Base-by-base conservation (phyloP, 2,888 invertebrate species). In the Tetragnatha montana region DNA sequence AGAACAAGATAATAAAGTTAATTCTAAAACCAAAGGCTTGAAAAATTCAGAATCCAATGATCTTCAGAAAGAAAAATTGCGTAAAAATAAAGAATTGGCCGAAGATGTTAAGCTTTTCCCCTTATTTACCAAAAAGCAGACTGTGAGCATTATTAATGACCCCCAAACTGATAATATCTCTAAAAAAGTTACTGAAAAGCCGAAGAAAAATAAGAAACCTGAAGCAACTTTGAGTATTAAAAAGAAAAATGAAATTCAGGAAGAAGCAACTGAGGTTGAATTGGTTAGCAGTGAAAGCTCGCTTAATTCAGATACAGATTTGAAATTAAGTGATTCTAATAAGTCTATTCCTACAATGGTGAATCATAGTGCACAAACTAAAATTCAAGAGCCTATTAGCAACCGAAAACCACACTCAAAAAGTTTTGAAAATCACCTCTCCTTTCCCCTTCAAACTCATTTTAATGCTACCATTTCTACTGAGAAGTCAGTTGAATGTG, bases 391-490 rank as follows among this genome's bases (percentile, higher is more conserved):
- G 4, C 8, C 14, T 51, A 19, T 51, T 51, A 19, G 51, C 51
- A n/a, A 21, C 7, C 50, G 51, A 79, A 6, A 50, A 21, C 35
- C 79, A 19, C 69, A 7, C n/a, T 51, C n/a, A 7, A 85, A 71
- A 51, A 21, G 35, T 35, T 1, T 21, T 0, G 70, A 81, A 70
- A 70, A n/a, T n/a, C 47, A 7, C 10, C 2, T 81, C 10, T n/a
- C 81, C 70, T 88, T 60, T 71, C 87, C 87, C 8, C 47, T 68
- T 17, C 47, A 60, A 35, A 76, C 50, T 78, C 82, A 87, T 12
- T 87, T 21, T 10, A 51, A 35, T 78, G 10, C 10, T 51, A 47
- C 10, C 22, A 14, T 60, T 12, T 17, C 21, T 50, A 51, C 21
- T 22, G 7, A 51, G 1, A 21, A 51, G 21, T 47, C 35, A n/a